These are phyloP conservation scores for Urocynchramus pylzowi DNA, from an alignment of 2,113 vertebrate genomes.

Conservation along the genomic window DNA sequence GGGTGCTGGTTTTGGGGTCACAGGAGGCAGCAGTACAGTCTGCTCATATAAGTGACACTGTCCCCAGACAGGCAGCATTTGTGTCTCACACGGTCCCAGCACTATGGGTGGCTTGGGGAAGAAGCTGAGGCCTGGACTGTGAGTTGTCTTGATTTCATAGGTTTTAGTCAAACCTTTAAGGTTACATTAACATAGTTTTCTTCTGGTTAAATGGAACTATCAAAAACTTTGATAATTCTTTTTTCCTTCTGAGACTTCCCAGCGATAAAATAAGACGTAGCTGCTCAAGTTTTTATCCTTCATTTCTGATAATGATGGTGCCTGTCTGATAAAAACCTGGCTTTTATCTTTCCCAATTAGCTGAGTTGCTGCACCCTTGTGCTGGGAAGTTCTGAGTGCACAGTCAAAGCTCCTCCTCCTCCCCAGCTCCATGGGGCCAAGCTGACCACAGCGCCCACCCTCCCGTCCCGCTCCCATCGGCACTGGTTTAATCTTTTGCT, in stretches of 20 bases:
- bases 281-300: slow-evolving; percentile 39
- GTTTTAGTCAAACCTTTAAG: background rate
- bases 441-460: slow-evolving; percentile 31
- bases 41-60: background rate
- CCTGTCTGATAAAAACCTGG: slow-evolving; percentile 43
- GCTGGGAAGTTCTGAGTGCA: slow-evolving; percentile 56
- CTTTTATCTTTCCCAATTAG: slow-evolving; percentile 76
- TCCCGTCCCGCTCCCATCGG: background rate
- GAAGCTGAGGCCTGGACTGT: background rate
- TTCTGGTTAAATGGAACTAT: slow-evolving; percentile 34
- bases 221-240: slow-evolving; percentile 9
- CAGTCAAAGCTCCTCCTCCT: slow-evolving; percentile 22
- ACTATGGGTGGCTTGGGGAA: background rate
- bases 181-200: slow-evolving; percentile 13
- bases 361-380: slow-evolving; percentile 47
- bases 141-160: background rate
- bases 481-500: slow-evolving; percentile 39
- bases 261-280: background rate
- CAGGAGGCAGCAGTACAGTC: background rate
- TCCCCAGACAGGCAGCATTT: background rate
- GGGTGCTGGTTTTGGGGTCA: background rate
- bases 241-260: slow-evolving; percentile 38
- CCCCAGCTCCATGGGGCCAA: background rate
- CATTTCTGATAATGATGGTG: slow-evolving; percentile 48
- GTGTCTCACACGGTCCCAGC: accelerated